Percentiles rank a stretch among this genome's conserved stretches.
Conservation (phyloP, 2,797 vertebrate species). For the Balearica regulorum region DNA sequence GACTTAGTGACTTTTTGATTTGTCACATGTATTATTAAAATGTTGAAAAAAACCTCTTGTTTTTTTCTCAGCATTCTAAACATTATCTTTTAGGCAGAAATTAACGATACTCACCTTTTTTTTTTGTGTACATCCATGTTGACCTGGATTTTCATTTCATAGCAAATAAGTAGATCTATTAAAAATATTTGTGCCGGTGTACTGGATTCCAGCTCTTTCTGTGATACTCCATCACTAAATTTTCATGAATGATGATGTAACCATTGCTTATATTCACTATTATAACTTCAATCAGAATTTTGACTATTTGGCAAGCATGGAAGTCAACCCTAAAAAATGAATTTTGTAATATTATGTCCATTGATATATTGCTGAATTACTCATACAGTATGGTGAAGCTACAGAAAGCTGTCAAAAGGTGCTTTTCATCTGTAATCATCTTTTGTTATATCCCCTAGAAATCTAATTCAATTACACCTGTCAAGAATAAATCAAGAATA, state of each 20-base stretch:
- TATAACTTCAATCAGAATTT: not conserved
- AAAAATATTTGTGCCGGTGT: not conserved
- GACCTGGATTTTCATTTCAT: not conserved
- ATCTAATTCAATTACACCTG: conserved; percentile 14
- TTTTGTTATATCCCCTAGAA: conserved; percentile 1
- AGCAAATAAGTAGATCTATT: not conserved
- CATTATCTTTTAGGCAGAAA: not conserved
- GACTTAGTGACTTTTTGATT: not conserved
- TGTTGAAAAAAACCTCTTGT: not conserved
- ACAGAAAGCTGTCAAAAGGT: not conserved
- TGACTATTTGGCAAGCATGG: not conserved
- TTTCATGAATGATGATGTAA: not conserved
- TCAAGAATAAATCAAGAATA: conserved; percentile 25
- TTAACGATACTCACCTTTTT: not conserved
- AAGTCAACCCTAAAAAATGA: not conserved
- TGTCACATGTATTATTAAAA: not conserved
- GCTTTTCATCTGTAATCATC: not conserved
- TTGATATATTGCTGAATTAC: not conserved
- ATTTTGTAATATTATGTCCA: not conserved
- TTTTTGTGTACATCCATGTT: not conserved
- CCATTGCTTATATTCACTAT: not conserved
- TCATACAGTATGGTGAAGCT: not conserved
- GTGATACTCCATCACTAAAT: not conserved
- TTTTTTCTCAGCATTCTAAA: not conserved
- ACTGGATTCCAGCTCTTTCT: not conserved